Evolutionary conservation across 2,888 invertebrate genomes (phyloP).

Genomic region (Dryomyza anilis): DNA sequence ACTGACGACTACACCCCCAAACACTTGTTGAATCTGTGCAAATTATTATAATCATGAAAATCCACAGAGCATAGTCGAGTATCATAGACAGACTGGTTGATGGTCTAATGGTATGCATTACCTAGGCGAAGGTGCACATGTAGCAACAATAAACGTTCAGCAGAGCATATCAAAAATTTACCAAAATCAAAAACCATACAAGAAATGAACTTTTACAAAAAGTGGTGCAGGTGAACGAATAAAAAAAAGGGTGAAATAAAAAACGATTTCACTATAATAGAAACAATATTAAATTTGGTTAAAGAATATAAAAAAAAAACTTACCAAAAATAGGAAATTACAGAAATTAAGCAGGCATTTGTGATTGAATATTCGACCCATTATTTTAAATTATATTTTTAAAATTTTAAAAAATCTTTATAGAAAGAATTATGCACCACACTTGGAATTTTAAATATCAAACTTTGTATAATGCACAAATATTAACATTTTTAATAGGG

Average conservation of each 20-base stretch:
- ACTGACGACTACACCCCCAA: neutral
- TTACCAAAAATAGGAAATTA: slow-evolving; percentile 67
- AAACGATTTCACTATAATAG: slow-evolving; percentile 17
- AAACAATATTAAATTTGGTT: neutral
- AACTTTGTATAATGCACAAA: too few relatives aligned
- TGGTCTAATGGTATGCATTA: neutral
- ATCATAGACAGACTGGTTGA: neutral
- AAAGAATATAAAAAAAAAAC: slow-evolving; percentile 29
- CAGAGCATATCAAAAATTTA: slow-evolving; percentile 33
- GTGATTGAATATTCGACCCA: slow-evolving; percentile 64
- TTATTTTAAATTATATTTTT: slow-evolving; percentile 33
- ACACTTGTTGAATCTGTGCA: neutral
- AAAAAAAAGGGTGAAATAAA: slow-evolving; percentile 12
- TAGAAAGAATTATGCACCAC: too few relatives aligned
- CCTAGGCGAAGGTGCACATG: neutral
- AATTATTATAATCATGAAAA: slow-evolving; percentile 15
- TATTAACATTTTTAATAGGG: neutral
- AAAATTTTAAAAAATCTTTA: neutral
- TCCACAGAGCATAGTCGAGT: slow-evolving; percentile 3
- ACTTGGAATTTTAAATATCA: too few relatives aligned
- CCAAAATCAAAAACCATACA: slow-evolving; percentile 22
- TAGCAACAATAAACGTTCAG: slow-evolving; percentile 26
- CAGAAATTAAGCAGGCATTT: slow-evolving; percentile 71
- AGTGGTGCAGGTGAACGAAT: neutral
- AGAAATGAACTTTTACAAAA: slow-evolving; percentile 14